Percentiles rank a stretch among this genome's conserved stretches.
These are phyloP conservation scores for Pangasianodon hypophthalmus DNA, from an alignment of 2,113 vertebrate species.

Conservation along the genomic window DNA sequence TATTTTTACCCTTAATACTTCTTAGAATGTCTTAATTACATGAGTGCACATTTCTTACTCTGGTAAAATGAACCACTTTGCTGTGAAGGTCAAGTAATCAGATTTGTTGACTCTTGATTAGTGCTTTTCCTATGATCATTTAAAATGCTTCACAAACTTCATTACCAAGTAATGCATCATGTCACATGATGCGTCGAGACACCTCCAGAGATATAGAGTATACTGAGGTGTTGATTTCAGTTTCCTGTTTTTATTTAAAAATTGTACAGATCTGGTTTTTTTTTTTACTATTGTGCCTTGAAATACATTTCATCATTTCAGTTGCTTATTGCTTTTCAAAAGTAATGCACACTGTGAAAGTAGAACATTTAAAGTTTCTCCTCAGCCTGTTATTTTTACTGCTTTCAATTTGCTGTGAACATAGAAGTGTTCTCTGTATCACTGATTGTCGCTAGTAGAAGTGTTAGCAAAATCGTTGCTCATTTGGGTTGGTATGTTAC, in stretches of 20 bases:
- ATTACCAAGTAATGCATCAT: neutral
- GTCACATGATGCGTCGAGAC: neutral
- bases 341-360: constrained; percentile 33
- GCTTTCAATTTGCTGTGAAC: constrained; percentile 29
- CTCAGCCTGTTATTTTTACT: neutral
- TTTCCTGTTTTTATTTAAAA: constrained; percentile 6
- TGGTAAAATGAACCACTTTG: constrained; percentile 28
- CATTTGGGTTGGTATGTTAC: neutral
- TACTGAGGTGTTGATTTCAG: neutral
- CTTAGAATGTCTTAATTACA: constrained; percentile 15
- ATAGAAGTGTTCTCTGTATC: neutral
- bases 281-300: constrained; percentile 43
- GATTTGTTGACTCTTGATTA: neutral
- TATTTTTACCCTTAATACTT: neutral
- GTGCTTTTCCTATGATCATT: neutral
- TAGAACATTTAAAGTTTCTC: constrained; percentile 11
- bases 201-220: neutral
- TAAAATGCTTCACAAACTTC: too few species aligned
- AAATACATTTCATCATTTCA: constrained; percentile 9
- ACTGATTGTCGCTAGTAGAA: neutral
- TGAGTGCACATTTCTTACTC: neutral
- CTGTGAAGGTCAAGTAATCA: constrained; percentile 6
- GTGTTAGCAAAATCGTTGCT: constrained; percentile 9
- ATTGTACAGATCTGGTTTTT: constrained; percentile 7
- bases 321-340: neutral